Evolutionary conservation across 2,888 invertebrate genomes (phyloP).

Genomic region (Pachycephus smyrnensis): DNA sequence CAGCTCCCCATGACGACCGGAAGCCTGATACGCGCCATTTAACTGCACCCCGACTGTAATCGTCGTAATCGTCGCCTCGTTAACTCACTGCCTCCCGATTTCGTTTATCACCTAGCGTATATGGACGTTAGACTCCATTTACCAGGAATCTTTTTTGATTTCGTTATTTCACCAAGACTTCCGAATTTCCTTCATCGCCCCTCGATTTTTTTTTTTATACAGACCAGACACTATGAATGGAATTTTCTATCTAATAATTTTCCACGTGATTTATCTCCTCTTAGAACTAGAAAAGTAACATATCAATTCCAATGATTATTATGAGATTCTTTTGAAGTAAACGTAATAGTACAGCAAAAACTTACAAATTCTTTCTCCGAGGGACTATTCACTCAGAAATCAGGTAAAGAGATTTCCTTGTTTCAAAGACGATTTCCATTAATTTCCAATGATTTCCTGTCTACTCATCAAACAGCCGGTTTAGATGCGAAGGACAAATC

Average conservation of each 20-base stretch:
- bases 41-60: constrained; percentile 47
- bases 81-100: constrained; percentile 21
- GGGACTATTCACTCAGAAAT: too few relatives aligned
- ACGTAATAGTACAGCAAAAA: background rate
- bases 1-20: constrained; percentile 44
- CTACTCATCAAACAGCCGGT: too few relatives aligned
- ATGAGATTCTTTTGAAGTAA: background rate
- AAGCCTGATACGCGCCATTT: constrained; percentile 64
- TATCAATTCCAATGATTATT: background rate
- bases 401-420: too few relatives aligned
- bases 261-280: background rate
- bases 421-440: too few relatives aligned
- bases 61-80: constrained; percentile 54
- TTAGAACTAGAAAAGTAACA: background rate
- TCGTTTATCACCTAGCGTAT: background rate
- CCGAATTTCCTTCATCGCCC: too few relatives aligned
- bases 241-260: too few relatives aligned
- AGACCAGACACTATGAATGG: too few relatives aligned
- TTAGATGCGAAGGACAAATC: too few relatives aligned
- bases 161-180: background rate
- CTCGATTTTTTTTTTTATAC: too few relatives aligned
- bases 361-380: too few relatives aligned
- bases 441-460: too few relatives aligned
- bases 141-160: background rate
- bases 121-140: background rate